phyloP scores from a whole-genome alignment of 2,888 invertebrate species.

The Steinernema hermaphroditum region DNA sequence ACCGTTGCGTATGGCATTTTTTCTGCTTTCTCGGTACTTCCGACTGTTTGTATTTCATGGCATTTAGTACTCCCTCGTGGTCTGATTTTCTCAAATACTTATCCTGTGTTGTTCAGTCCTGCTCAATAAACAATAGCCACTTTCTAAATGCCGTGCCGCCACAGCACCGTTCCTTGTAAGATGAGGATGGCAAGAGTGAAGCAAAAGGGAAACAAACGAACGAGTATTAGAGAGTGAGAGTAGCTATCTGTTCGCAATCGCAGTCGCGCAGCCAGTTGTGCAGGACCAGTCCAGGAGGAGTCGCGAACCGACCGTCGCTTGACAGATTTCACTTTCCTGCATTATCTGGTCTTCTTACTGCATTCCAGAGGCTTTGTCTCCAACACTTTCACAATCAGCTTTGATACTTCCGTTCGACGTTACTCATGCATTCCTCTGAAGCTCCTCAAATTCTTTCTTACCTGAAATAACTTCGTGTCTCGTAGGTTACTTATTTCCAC shows the following conservation, averaged over 20 bases:
- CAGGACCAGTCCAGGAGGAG: slow-evolving; percentile 30
- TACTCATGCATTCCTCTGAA: too few species aligned
- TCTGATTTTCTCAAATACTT: too few species aligned
- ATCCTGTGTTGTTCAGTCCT: too few species aligned
- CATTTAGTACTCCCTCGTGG: too few species aligned
- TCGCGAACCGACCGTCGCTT: slow-evolving; percentile 27
- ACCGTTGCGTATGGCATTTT: too few species aligned
- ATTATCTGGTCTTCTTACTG: slow-evolving; percentile 28
- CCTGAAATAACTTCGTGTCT: too few species aligned
- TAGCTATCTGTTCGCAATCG: slow-evolving; percentile 26
- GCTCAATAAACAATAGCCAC: too few species aligned
- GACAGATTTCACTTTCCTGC: slow-evolving; percentile 31
- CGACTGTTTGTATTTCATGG: too few species aligned
- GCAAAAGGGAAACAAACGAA: slow-evolving; percentile 14
- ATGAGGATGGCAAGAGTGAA: slow-evolving; percentile 22
- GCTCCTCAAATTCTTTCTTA: too few species aligned
- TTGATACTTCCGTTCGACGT: neutral
- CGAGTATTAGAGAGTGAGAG: slow-evolving; percentile 30
- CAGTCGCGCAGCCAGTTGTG: slow-evolving; percentile 21
- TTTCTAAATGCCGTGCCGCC: too few species aligned
- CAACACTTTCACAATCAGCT: slow-evolving; percentile 14
- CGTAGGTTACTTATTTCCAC: too few species aligned
- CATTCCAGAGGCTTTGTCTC: slow-evolving; percentile 29
- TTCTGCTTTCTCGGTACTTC: too few species aligned
- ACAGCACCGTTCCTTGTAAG: neutral